Evolutionary conservation across 2,113 vertebrate genomes (phyloP).

Genomic region (Lonchura striata): DNA sequence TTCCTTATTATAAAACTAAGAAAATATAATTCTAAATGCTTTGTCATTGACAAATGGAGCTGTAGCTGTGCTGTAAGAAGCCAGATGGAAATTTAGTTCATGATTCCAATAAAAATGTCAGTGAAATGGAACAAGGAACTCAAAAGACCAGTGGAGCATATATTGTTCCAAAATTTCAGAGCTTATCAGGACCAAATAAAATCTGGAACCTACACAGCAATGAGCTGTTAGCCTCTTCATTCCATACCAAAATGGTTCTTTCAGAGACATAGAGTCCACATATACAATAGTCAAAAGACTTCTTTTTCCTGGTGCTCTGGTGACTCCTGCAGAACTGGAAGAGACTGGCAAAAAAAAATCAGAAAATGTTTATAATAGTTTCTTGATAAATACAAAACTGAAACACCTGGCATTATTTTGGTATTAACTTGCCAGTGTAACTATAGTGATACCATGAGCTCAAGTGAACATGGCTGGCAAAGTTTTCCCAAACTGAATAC

Average conservation of each 20-base stretch:
- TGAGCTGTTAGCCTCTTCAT: not conserved
- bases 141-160: not conserved
- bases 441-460: not conserved
- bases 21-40: not conserved
- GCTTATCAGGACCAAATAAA: not conserved
- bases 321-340: not conserved
- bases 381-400: not conserved
- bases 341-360: not conserved
- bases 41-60: not conserved
- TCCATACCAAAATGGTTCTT: not conserved
- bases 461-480: not conserved
- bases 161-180: not conserved
- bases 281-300: not conserved
- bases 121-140: not conserved
- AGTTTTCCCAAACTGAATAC: not conserved
- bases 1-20: not conserved
- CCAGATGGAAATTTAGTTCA: not conserved
- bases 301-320: not conserved
- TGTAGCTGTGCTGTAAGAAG: not conserved
- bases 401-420: not conserved
- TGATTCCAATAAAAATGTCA: not conserved
- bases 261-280: not conserved
- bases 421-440: not conserved
- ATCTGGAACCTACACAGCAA: not conserved
- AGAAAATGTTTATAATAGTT: not conserved